These are phyloP conservation scores for Galerucella nymphaeae DNA, from an alignment of 2,888 invertebrate species.

Conservation along the genomic window DNA sequence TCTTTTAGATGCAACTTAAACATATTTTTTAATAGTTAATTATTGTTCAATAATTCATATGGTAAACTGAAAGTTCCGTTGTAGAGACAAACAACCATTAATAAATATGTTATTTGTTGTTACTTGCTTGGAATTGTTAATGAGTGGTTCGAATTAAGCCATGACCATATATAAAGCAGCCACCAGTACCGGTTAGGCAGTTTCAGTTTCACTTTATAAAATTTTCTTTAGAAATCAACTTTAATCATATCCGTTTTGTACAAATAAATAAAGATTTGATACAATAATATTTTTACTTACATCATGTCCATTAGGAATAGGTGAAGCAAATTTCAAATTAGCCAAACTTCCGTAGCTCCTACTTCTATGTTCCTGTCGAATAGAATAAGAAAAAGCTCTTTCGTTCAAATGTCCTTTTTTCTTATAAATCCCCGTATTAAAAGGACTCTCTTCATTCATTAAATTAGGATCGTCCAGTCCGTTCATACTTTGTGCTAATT, in stretches of 20 bases:
- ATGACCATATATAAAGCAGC: slow-evolving; percentile 24
- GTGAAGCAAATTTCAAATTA: slow-evolving; percentile 88
- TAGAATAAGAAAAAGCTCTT: slow-evolving; percentile 92
- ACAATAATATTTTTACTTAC: slow-evolving; percentile 53
- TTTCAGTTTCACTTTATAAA: slow-evolving; percentile 29
- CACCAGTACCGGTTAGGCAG: neutral
- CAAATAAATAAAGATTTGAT: neutral
- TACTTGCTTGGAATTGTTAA: neutral
- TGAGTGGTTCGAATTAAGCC: slow-evolving; percentile 3
- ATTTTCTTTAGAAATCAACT: slow-evolving; percentile 32
- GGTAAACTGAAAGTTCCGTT: neutral
- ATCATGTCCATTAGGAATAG: slow-evolving; percentile 66
- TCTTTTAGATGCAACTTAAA: no score
- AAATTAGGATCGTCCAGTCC: slow-evolving; percentile 69
- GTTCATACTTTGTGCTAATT: slow-evolving; percentile 77
- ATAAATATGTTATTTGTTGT: slow-evolving; percentile 6
- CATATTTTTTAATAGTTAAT: neutral
- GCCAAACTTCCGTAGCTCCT: slow-evolving; percentile 92
- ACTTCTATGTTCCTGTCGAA: slow-evolving; percentile 92
- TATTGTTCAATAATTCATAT: slow-evolving; percentile 10
- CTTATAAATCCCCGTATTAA: slow-evolving; percentile 87
- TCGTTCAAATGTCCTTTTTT: slow-evolving; percentile 94
- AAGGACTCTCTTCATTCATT: slow-evolving; percentile 68
- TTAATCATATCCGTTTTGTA: slow-evolving; percentile 2
- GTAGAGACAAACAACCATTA: slow-evolving; percentile 1